Base-by-base conservation (phyloP, 2,113 vertebrate genomes). In the Seriola aureovittata region DNA sequence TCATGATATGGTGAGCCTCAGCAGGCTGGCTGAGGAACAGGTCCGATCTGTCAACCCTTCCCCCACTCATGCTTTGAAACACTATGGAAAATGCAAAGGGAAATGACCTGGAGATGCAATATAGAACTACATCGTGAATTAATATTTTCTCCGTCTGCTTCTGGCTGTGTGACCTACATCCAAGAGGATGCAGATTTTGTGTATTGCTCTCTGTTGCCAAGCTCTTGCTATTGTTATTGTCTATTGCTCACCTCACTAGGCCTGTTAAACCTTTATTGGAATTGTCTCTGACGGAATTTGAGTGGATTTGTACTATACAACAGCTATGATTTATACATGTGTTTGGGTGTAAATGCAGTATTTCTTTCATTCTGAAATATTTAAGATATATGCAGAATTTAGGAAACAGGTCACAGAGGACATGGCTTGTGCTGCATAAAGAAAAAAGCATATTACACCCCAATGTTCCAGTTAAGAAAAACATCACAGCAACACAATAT, bases 81-180 rank as follows among this genome's bases (percentile, higher is more conserved):
- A 6, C 8, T 2, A 4, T 14, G 25, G 44, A 65, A 77, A 54
- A 59, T 54, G 34, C 65, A 25, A 21, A 29, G 29, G 29, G 29
- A 29, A 29, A 29, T 29, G 29, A 29, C 2, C 29, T 68, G 21
- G 66, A 55, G 29, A 59, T 14, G 29, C 25, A 40, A 62, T n/a
- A 23, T 46, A 66, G 34, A 70, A 34, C 40, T 48, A 54, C 57
- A 68, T 42, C n/a, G 34, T 54, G 17, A 46, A 19, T 60, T 6
- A 73, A 62, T 75, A 34, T 68, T 78, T 80, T 88, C 21, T 60
- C 13, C 82, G 13, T 52, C 55, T 5, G 1, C 63, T 54, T 66
- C 55, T 36, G 52, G 29, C 75, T 42, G 32, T 13, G 0, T 88
- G 83, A 80, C 83, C 73, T 57, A 71, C 63, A 78, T 84, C 65